phyloP scores from a whole-genome alignment of 2,888 invertebrate genomes.

The Acronicta aceris region DNA sequence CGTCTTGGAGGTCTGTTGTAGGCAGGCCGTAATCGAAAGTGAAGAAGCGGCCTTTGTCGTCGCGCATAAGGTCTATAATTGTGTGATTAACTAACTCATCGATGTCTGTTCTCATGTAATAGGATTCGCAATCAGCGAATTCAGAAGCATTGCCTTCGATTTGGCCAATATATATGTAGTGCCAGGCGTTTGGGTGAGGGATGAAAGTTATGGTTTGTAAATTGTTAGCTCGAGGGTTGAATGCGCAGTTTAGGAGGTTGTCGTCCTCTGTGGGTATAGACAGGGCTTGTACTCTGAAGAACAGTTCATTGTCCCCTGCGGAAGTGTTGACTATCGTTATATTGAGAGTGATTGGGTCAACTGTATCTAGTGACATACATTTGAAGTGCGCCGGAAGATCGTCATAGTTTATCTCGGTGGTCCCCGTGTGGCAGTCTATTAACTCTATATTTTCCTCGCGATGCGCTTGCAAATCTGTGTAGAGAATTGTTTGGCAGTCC shows the following conservation, averaged over 20 bases:
- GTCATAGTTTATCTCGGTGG: conserved; percentile 65
- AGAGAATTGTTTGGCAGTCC: conserved; percentile 90
- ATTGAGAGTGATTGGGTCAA: conserved; percentile 74
- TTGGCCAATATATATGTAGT: conserved; percentile 83
- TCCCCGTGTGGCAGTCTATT: conserved; percentile 74
- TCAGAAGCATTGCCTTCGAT: conserved; percentile 65
- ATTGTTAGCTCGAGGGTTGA: conserved; percentile 80
- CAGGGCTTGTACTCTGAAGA: conserved; percentile 85
- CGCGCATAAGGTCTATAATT: conserved; percentile 80
- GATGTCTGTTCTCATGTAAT: conserved; percentile 61
- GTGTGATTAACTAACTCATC: conserved; percentile 73
- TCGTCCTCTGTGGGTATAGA: conserved; percentile 87
- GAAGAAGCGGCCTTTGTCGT: conserved; percentile 93
- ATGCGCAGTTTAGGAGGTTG: conserved; percentile 82
- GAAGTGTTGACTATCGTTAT: conserved; percentile 79
- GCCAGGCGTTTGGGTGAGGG: conserved; percentile 89
- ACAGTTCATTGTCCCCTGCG: conserved; percentile 59
- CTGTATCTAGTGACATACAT: conserved; percentile 82
- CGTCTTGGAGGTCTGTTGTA: conserved; percentile 90
- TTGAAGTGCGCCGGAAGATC: conserved; percentile 79
- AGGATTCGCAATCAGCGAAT: conserved; percentile 79
- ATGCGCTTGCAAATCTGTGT: conserved; percentile 91
- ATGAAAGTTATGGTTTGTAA: conserved; percentile 81
- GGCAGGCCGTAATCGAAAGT: conserved; percentile 93
- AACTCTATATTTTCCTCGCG: conserved; percentile 75